These are phyloP conservation scores for Drosophila bocqueti DNA, from an alignment of 1,140 invertebrate species.

Conservation along the genomic window DNA sequence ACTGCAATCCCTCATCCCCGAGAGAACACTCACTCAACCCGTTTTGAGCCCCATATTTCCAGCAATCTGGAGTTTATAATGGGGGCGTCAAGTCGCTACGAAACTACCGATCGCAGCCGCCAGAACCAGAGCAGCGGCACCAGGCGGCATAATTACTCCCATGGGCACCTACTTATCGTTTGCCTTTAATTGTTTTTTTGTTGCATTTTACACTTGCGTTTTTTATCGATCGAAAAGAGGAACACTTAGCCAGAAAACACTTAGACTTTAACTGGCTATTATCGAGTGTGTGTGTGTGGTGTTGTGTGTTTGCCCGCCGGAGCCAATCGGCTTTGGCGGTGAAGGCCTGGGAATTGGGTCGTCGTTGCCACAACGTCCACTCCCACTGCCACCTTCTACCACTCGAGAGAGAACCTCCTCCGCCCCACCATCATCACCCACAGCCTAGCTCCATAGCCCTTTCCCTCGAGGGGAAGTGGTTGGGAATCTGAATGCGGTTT, in stretches of 20 bases:
- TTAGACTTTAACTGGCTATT: slow-evolving; percentile 52
- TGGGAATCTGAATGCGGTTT: background rate
- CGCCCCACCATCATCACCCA: slow-evolving; percentile 9
- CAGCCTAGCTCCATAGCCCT: slow-evolving; percentile 5
- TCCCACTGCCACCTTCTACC: slow-evolving; percentile 1
- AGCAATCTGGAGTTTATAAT: slow-evolving; percentile 42
- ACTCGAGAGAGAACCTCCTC: background rate
- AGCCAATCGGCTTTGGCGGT: slow-evolving; percentile 47
- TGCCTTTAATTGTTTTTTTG: slow-evolving; percentile 45
- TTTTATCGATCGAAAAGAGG: slow-evolving; percentile 46
- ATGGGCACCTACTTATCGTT: slow-evolving; percentile 62
- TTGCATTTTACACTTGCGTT: slow-evolving; percentile 39
- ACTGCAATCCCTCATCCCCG: background rate
- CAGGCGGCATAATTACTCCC: slow-evolving; percentile 39
- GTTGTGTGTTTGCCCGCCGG: slow-evolving; percentile 27
- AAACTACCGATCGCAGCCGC: slow-evolving; percentile 39
- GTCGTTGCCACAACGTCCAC: slow-evolving; percentile 34
- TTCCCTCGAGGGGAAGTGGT: slow-evolving; percentile 4
- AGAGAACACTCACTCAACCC: slow-evolving; percentile 7
- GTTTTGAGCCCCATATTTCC: slow-evolving; percentile 22
- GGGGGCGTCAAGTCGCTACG: slow-evolving; percentile 48
- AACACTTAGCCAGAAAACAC: slow-evolving; percentile 56
- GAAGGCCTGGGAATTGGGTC: slow-evolving; percentile 60
- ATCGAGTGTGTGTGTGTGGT: slow-evolving; percentile 27
- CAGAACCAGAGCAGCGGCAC: slow-evolving; percentile 7